Percentiles rank a stretch among this genome's conserved stretches.
Evolutionary conservation across 35 echinoderm and acorn worm species (phyloP).

Genomic region (Ptychodera flava): DNA sequence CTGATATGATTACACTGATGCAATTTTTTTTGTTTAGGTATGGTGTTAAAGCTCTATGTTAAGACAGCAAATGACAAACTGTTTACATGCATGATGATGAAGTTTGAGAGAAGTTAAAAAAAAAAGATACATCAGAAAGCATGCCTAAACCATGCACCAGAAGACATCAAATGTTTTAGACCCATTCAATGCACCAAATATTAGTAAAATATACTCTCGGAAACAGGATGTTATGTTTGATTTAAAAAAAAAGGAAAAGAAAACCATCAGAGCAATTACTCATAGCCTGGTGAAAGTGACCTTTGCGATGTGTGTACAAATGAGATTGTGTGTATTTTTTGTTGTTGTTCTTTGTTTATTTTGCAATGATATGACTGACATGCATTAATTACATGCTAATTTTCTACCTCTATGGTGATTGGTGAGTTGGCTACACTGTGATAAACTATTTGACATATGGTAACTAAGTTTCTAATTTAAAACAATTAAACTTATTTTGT

Average conservation of each 20-base stretch:
- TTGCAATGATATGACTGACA: not conserved
- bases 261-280: not conserved
- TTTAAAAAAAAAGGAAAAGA: not conserved
- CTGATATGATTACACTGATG: too few species aligned
- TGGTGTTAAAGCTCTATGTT: too few species aligned
- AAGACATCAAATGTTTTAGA: not conserved
- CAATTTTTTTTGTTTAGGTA: too few species aligned
- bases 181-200: not conserved
- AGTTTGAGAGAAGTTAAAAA: not conserved
- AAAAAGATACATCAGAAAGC: not conserved
- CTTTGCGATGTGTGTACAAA: not conserved
- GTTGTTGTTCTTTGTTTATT: too few species aligned
- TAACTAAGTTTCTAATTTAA: not conserved
- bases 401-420: not conserved
- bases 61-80: too few species aligned
- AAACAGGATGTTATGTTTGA: not conserved
- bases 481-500: too few species aligned
- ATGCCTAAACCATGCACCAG: not conserved
- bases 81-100: slow-evolving; percentile 1
- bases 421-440: not conserved
- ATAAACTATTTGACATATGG: slow-evolving; percentile 2
- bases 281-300: not conserved
- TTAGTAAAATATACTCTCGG: not conserved
- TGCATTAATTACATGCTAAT: not conserved
- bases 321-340: not conserved